Evolutionary conservation across 2,888 invertebrate genomes (phyloP), one percentile per base, ranked within the genome.

Genomic region (Tetragnatha montana): DNA sequence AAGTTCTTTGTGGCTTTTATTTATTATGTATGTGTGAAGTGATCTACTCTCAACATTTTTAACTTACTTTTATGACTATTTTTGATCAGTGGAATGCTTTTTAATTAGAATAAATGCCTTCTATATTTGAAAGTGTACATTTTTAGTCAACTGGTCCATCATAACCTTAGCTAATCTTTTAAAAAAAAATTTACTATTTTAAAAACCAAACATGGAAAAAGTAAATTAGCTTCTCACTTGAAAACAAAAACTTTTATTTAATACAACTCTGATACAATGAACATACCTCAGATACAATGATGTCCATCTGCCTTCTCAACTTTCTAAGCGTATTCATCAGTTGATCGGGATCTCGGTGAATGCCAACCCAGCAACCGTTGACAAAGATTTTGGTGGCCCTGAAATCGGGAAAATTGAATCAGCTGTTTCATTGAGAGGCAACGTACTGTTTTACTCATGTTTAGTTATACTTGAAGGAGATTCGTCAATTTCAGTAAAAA

Each of bases 361-460:
- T 99, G 85, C 99, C 99, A 87, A 96, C 96, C 99, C 99, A 99
- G 93, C 99, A 99, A 68, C 99, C 99, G 94, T 99, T 99, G 0
- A 99, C 99, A 94, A 99, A 99, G 93, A 99, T 99, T 94, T 99
- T 99, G 0, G 99, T 99, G 0, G 99, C 98, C 94, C 94, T 94
- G 91, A 47, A 92, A 92, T 80, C 60, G 76, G n/a, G 50, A 87
- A 73, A 81, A 82, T 12, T 79, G 49, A 50, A 78, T n/a, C 21
- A 47, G 81, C 35, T 60, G 12, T 60, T 4, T 17, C 17, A 17
- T 60, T 1, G 0, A 60, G 60, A 60, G 4, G 12, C 10, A 17
- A 60, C 1, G 4, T 60, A 35, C 35, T 35, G 1, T 35, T 35
- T 35, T 35, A 35, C 17, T 7, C 60, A 17, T 60, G 12, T 10